phyloP scores from a whole-genome alignment of 64 coral and sea anemone species.

The Cladopsammia gracilis region DNA sequence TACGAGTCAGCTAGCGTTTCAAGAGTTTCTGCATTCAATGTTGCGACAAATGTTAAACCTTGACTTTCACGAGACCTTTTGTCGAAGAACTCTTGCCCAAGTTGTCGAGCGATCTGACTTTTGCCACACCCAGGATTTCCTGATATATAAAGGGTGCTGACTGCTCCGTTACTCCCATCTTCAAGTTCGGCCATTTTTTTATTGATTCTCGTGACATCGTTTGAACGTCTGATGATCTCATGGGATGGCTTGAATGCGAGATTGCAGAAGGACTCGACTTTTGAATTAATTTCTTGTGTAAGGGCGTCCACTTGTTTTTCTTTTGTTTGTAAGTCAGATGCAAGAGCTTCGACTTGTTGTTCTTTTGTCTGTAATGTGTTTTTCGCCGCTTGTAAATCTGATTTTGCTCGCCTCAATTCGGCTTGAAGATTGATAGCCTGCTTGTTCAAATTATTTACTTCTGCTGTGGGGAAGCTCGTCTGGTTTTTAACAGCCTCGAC shows the following conservation, averaged over 20 bases:
- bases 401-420: background rate
- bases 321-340: too few relatives aligned
- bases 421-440: background rate
- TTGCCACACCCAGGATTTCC: conserved; percentile 73
- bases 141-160: conserved; percentile 54
- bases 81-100: conserved; percentile 1
- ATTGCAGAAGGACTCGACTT: conserved; percentile 26
- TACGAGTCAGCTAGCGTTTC: conserved; percentile 15
- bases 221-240: background rate
- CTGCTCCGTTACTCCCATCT: background rate
- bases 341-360: too few relatives aligned
- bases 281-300: background rate
- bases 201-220: background rate
- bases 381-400: background rate
- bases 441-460: background rate
- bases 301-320: background rate
- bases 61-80: background rate
- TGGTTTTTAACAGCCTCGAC: conserved; percentile 35
- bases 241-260: conserved; percentile 6
- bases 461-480: conserved; percentile 1
- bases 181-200: background rate
- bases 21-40: conserved; percentile 2
- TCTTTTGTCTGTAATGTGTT: background rate
- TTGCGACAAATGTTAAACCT: background rate
- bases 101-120: conserved; percentile 43